Evolutionary conservation across 2,113 vertebrate genomes (phyloP), one percentile per base, ranked within the genome.

Genomic region (Peromyscus leucopus): DNA sequence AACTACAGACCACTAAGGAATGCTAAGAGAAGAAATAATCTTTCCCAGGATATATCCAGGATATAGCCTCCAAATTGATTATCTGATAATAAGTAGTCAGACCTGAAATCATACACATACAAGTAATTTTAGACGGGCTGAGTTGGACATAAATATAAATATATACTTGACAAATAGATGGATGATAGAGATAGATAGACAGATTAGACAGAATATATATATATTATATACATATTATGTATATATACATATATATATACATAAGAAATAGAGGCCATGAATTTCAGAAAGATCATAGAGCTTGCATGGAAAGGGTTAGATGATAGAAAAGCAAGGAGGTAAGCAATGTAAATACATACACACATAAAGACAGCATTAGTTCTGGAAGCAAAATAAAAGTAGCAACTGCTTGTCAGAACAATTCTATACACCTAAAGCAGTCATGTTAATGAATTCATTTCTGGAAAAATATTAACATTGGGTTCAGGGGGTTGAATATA

Each of bases 391-490:
- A 90, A 95, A 63, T 63, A 24, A 67, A 55, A 78, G 4, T 12
- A 79, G 5, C 28, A 89, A 21, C 4, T 51, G 5, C 33, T 24
- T 2, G 5, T 67, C 59, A 86, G 48, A 16, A 42, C 11, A 80
- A 84, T 75, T 91, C 59, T 94, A 9, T 55, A 72, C 16, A 2
- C 31, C 13, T 21, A 9, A 39, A n/a, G 59, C 3, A 92, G 76
- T 31, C 10, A 46, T 11, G 67, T 31, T 80, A 8, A 31, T 16
- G 89, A 39, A n/a, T 1, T 5, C 36, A 63, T 74, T 96, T 96
- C 51, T 57, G 39, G 9, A 85, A 95, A 92, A 26, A 93, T n/a
- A 12, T 65, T 59, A 84, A 59, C 94, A 80, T 75, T 80, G n/a
- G 5, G 8, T 89, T 82, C 65, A 36, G 15, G 26, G 86, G 80